phyloP scores from a whole-genome alignment of 2,113 vertebrate genomes.

The Atlantisia rogersi region DNA sequence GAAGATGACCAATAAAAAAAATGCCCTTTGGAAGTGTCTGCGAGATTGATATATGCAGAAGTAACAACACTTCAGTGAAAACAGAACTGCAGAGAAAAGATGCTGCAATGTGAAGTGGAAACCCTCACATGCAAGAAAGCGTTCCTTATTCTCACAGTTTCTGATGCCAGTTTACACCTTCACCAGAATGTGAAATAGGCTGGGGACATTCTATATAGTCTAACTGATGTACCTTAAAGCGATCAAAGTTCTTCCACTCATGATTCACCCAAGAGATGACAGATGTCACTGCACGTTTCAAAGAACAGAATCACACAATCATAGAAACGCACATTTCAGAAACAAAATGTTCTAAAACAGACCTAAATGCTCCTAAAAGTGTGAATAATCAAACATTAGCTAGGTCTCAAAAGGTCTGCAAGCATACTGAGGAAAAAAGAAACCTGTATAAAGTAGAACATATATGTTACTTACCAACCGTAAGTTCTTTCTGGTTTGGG shows the following conservation, averaged over 20 bases:
- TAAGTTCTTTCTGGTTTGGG: slow-evolving; percentile 88
- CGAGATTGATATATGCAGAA: fast-evolving
- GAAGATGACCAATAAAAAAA: not conserved
- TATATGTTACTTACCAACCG: slow-evolving; percentile 77
- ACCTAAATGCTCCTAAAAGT: not conserved
- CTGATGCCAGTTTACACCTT: not conserved
- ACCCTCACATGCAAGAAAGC: not conserved
- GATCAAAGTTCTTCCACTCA: not conserved
- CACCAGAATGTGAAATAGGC: not conserved
- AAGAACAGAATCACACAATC: not conserved
- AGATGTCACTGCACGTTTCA: not conserved
- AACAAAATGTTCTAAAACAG: not conserved
- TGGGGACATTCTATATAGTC: not conserved
- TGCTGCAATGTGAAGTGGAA: not conserved
- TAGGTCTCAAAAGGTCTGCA: not conserved
- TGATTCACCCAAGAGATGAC: not conserved
- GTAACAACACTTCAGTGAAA: not conserved
- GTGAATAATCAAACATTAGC: not conserved
- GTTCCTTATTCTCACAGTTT: not conserved
- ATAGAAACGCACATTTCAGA: not conserved
- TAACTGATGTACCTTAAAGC: not conserved
- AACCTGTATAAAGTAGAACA: not conserved
- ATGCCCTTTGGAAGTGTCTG: fast-evolving
- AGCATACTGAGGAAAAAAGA: not conserved
- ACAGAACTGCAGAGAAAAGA: not conserved